Conservation (phyloP, 1,140 invertebrate genomes). For the Drosophila trapezifrons region DNA sequence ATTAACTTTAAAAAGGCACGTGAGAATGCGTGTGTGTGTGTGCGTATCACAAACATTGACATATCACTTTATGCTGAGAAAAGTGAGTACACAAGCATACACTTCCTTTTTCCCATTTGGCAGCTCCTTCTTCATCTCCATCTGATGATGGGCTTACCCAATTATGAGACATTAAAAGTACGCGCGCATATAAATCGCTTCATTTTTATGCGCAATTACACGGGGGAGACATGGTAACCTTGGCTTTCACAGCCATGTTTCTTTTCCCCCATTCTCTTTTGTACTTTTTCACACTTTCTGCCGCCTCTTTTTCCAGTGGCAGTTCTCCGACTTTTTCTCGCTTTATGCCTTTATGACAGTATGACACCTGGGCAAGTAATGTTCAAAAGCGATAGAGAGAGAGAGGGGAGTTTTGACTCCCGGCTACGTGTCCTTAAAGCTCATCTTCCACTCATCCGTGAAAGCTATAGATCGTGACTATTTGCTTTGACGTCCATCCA, state of each 20-base stretch:
- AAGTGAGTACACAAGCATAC: neutral
- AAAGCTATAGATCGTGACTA: too few species aligned
- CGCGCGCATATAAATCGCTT: conserved; percentile 81
- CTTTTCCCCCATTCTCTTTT: neutral
- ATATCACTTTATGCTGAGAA: conserved; percentile 11
- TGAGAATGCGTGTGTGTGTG: conserved; percentile 5
- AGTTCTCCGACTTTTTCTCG: neutral
- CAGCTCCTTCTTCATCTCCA: conserved; percentile 3
- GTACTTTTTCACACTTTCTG: neutral
- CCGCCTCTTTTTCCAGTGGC: neutral
- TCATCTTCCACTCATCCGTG: too few species aligned
- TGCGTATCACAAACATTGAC: conserved; percentile 33
- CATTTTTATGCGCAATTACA: conserved; percentile 79
- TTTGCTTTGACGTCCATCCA: too few species aligned
- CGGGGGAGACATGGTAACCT: conserved; percentile 41
- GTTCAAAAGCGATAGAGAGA: too few species aligned
- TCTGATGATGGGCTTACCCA: conserved; percentile 54
- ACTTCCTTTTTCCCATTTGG: conserved; percentile 4
- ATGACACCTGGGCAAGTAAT: neutral
- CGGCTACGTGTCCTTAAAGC: too few species aligned
- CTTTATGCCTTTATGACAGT: neutral
- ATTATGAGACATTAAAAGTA: conserved; percentile 82
- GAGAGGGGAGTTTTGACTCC: too few species aligned
- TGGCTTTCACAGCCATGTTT: conserved; percentile 8
- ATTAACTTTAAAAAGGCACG: conserved; percentile 1